Base-by-base conservation (phyloP, 1,140 invertebrate genomes). In the Caenorhabditis briggsae region DNA sequence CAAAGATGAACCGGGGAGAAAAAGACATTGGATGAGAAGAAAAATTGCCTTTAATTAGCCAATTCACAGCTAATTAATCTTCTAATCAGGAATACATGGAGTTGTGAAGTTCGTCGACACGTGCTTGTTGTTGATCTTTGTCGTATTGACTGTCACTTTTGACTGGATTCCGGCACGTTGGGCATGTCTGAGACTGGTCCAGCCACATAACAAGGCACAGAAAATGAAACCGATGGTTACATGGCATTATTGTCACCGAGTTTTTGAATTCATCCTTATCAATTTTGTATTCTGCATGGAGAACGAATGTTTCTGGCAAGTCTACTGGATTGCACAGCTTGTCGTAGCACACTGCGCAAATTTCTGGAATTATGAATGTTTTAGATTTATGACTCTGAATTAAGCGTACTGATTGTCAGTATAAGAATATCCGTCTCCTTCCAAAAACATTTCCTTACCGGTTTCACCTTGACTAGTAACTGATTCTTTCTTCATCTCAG, bases 211-310 rank as follows among this genome's bases (percentile, higher is more conserved):
- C 50, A 3, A 78, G 46, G 14, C 70, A 78, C 6, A 50, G 53
- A 43, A 18, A 50, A 78, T 78, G 70, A n/a, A 50, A 78, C 9
- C 70, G 70, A 78, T 78, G 70, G 9, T 78, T 78, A n/a, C 70
- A 78, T 23, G 70, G 70, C 70, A 78, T 78, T 3, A 78, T 12
- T 20, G 53, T 14, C 5, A 78, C 14, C 41, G 43, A 12, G 3
- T 12, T 11, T 0, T n/a, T 2, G 46, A 46, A 78, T 50, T 12
- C n/a, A 5, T 6, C n/a, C 11, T 33, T 6, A 14, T 78, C 70
- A 8, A 23, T 50, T 78, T 53, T 48, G 3, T 53, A n/a, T 23
- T 78, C 46, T n/a, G 12, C 33, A 23, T 50, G n/a, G 70, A 78
- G 12, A 9, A n/a, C 33, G 18, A 18, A 23, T 11, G 48, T 46